These are phyloP conservation scores for Oscheius sp. DNA, from an alignment of 2,888 invertebrate species.

Conservation along the genomic window DNA sequence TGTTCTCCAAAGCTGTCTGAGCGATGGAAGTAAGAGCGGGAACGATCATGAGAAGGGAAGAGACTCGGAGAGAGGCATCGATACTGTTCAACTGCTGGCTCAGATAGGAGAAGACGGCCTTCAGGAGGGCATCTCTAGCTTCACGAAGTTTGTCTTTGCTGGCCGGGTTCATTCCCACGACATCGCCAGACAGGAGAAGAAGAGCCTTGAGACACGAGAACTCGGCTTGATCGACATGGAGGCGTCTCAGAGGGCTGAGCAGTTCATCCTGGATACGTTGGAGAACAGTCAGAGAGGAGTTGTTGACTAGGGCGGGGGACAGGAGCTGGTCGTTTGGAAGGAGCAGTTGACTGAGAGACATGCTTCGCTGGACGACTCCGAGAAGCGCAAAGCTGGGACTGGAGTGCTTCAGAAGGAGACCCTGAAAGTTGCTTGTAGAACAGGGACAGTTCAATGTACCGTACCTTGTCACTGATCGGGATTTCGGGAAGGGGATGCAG, in stretches of 20 bases:
- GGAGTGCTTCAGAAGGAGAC: slow-evolving; percentile 63
- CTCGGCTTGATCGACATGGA: slow-evolving; percentile 64
- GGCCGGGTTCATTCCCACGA: slow-evolving; percentile 55
- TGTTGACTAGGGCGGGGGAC: slow-evolving; percentile 46
- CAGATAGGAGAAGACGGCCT: slow-evolving; percentile 65
- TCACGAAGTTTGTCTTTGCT: slow-evolving; percentile 63
- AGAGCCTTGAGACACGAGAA: slow-evolving; percentile 69
- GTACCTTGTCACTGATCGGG: slow-evolving; percentile 67
- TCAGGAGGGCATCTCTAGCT: slow-evolving; percentile 63
- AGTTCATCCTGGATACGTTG: slow-evolving; percentile 67
- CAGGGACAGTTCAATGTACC: neutral
- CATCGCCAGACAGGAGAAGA: slow-evolving; percentile 65
- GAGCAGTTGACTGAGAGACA: slow-evolving; percentile 62
- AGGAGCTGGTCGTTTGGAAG: slow-evolving; percentile 68
- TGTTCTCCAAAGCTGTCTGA: slow-evolving; percentile 48
- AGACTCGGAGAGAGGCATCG: slow-evolving; percentile 68
- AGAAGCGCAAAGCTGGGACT: slow-evolving; percentile 67
- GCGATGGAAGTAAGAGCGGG: slow-evolving; percentile 64
- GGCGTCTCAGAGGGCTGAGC: slow-evolving; percentile 64
- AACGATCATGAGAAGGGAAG: slow-evolving; percentile 67
- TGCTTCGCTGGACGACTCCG: slow-evolving; percentile 63
- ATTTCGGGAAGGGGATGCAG: slow-evolving; percentile 69
- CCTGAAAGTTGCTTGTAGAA: slow-evolving; percentile 43
- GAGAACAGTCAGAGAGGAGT: slow-evolving; percentile 43
- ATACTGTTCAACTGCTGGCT: slow-evolving; percentile 49